Evolutionary conservation across 2,113 vertebrate genomes (phyloP), one percentile per base, ranked within the genome.

Genomic region (Pitta sordida): DNA sequence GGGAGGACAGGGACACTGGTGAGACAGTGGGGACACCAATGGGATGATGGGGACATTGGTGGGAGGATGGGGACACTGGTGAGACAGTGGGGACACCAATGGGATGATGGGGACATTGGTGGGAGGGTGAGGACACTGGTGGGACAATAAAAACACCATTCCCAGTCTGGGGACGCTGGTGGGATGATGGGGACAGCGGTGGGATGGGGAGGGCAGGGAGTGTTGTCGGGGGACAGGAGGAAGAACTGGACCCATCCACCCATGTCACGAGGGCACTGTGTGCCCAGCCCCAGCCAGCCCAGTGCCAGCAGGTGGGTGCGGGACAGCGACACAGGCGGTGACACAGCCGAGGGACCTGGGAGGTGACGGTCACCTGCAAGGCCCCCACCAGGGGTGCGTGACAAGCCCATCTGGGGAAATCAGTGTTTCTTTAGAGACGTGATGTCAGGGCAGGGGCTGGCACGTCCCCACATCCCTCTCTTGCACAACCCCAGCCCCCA

Each of bases 261-360:
- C 34, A 1, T 17, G 56, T 19, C 64, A 74, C 0, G 59, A 88
- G 49, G 5, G 13, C 20, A 2, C 22, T 16, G 0, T 0, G 6
- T 70, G 73, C 44, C 51, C 2, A 0, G 77, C 32, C 84, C 70
- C 78, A 91, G 68, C 67, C 83, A 78, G 41, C 51, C 36, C 73
- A 30, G 53, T 19, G 16, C 43, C 3, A 0, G 55, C 67, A 56
- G 14, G 37, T 30, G n/a, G 23, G 7, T 34, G 67, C 79, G 63
- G 44, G 37, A 15, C 1, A 0, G 46, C 37, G 37, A 60, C 90
- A 59, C 1, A 0, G 13, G 8, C 14, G 83, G 68, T 18, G 73
- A 60, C 68, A n/a, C 21, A 14, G 37, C 63, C 5, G 86, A 88
- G 80, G 44, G 39, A 29, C 49, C 34, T 80, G 14, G 5, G 32